Percentiles rank a stretch among this genome's conserved stretches.
Evolutionary conservation across 1,140 invertebrate genomes (phyloP).

Genomic region (Drosophila takahashii): DNA sequence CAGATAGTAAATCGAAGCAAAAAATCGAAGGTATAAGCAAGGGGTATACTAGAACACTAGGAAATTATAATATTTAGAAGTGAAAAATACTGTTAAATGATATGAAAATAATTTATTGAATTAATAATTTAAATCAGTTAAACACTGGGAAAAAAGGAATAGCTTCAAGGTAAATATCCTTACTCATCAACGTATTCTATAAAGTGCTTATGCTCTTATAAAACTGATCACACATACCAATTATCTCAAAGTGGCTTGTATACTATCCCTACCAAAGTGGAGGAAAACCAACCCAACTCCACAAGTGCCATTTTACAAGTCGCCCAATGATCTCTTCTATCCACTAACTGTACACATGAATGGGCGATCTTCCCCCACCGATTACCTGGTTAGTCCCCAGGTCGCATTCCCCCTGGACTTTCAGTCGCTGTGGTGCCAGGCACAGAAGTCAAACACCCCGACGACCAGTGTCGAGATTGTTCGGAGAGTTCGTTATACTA

Average conservation of each 20-base stretch:
- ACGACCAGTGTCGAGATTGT: constrained; percentile 30
- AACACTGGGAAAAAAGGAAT: too few species aligned
- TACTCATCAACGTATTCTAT: too few species aligned
- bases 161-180: too few species aligned
- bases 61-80: too few species aligned
- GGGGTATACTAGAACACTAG: too few species aligned
- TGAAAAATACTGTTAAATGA: too few species aligned
- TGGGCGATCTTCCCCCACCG: constrained; percentile 14
- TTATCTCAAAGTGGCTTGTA: not conserved
- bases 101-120: too few species aligned
- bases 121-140: too few species aligned
- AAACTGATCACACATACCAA: too few species aligned
- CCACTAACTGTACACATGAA: constrained; percentile 1
- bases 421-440: constrained; percentile 37
- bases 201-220: too few species aligned
- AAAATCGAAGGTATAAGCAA: not conserved
- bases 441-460: constrained; percentile 62
- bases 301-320: not conserved
- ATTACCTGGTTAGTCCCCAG: constrained; percentile 31
- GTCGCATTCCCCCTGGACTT: constrained; percentile 13
- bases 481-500: constrained; percentile 62
- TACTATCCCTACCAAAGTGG: not conserved
- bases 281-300: not conserved
- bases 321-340: constrained; percentile 1
- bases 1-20: not conserved